These are phyloP conservation scores for Drosophila lini DNA, from an alignment of 1,140 invertebrate species.

Conservation along the genomic window DNA sequence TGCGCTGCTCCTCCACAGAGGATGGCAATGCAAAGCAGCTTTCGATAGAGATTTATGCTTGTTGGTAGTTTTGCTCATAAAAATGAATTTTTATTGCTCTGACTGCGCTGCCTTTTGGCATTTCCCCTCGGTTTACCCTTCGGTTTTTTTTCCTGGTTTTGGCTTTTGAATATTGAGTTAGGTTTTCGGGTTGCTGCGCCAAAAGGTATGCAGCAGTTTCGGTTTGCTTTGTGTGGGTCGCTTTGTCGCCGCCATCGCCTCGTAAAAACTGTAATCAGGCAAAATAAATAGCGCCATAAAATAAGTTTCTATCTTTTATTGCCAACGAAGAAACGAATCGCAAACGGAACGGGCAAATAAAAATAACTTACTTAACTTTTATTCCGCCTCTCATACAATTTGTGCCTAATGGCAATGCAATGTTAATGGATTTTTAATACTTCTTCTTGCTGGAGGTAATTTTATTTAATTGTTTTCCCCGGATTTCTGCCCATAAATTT, in stretches of 20 bases:
- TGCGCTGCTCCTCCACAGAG: constrained; percentile 21
- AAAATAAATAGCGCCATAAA: constrained; percentile 82
- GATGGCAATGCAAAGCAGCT: constrained; percentile 78
- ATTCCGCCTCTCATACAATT: constrained; percentile 55
- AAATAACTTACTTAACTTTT: constrained; percentile 80
- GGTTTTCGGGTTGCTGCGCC: constrained; percentile 50
- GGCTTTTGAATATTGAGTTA: constrained; percentile 81
- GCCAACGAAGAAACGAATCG: constrained; percentile 37
- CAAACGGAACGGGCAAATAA: constrained; percentile 42
- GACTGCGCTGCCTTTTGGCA: constrained; percentile 61
- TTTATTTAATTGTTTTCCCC: constrained; percentile 65
- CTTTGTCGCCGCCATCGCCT: constrained; percentile 70
- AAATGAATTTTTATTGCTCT: constrained; percentile 83
- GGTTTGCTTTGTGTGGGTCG: constrained; percentile 27
- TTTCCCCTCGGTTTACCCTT: not conserved
- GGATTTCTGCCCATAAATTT: constrained; percentile 53
- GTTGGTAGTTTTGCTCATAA: constrained; percentile 83
- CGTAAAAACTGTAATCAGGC: constrained; percentile 82
- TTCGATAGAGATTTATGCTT: constrained; percentile 83
- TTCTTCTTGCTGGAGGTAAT: constrained; percentile 35
- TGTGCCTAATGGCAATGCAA: constrained; percentile 67
- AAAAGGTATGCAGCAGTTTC: constrained; percentile 60
- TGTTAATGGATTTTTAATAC: constrained; percentile 74
- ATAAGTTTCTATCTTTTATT: constrained; percentile 83
- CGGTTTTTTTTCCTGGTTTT: constrained; percentile 23